Percentiles rank a stretch among this genome's conserved stretches.
Conservation (phyloP, 2,888 invertebrate species). For the Odontothrips loti region DNA sequence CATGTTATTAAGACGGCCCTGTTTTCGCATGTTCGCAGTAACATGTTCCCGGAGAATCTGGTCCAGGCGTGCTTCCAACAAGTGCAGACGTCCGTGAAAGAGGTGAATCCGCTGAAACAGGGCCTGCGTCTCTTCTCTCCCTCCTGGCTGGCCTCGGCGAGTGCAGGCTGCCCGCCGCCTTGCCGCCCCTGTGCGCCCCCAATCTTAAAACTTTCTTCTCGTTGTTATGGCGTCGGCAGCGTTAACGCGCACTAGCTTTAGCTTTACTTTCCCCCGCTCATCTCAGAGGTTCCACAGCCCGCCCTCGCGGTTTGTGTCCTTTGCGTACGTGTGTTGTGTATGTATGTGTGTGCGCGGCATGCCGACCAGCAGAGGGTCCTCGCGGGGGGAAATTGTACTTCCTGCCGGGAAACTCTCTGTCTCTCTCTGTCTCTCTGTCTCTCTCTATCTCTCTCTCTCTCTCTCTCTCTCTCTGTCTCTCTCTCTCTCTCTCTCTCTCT, state of each 20-base stretch:
- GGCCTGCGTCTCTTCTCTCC: too few species aligned
- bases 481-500: too few species aligned
- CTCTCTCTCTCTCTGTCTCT: neutral
- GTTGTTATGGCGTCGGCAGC: neutral
- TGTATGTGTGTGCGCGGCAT: too few species aligned
- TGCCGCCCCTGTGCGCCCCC: too few species aligned
- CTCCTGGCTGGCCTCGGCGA: too few species aligned
- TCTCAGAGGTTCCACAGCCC: too few species aligned
- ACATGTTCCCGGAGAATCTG: constrained; percentile 59
- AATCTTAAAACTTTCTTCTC: neutral
- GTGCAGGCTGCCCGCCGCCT: neutral
- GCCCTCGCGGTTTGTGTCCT: too few species aligned
- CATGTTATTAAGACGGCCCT: neutral
- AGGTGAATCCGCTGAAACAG: constrained; percentile 35
- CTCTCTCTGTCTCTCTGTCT: neutral
- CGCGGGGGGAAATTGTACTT: too few species aligned
- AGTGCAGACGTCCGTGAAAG: constrained; percentile 52
- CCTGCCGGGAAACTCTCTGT: neutral
- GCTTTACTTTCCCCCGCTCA: too few species aligned
- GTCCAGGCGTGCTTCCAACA: constrained; percentile 58
- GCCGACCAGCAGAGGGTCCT: too few species aligned
- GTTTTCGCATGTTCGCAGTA: constrained; percentile 46
- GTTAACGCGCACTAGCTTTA: neutral
- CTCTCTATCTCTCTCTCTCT: neutral
- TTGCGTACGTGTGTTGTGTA: too few species aligned